Evolutionary conservation across 37 sponge, comb jelly and placozoan species (phyloP).

Genomic region (Eunapius fragilis): DNA sequence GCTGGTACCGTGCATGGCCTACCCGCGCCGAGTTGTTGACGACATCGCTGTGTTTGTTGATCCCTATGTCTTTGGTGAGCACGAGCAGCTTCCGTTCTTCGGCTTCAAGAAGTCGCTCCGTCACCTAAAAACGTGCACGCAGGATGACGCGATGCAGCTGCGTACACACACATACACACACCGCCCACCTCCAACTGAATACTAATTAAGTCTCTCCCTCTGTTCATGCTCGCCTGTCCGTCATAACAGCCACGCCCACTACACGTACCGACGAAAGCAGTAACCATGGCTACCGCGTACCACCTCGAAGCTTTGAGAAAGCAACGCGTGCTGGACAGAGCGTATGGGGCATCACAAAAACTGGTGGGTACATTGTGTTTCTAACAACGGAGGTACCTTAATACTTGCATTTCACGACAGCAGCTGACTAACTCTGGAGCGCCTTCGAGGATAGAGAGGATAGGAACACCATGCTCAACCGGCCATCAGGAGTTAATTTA

Average conservation of each 20-base stretch:
- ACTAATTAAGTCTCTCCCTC: slow-evolving; percentile 40
- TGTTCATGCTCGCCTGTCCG: neutral
- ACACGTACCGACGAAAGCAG: too few relatives aligned
- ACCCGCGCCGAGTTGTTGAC: slow-evolving; percentile 21
- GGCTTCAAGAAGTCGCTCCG: slow-evolving; percentile 85
- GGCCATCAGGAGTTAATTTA: too few relatives aligned
- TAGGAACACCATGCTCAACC: too few relatives aligned
- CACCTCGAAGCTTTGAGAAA: slow-evolving; percentile 72
- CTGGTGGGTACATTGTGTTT: neutral
- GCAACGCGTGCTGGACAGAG: slow-evolving; percentile 64
- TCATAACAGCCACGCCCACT: neutral
- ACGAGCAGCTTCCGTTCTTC: slow-evolving; percentile 81
- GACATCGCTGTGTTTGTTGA: slow-evolving; percentile 41
- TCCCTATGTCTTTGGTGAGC: slow-evolving; percentile 57
- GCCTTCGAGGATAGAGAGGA: too few relatives aligned
- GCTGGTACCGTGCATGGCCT: neutral
- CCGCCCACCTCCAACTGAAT: slow-evolving; percentile 47
- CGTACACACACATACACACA: too few relatives aligned
- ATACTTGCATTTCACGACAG: too few relatives aligned
- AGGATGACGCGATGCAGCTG: neutral
- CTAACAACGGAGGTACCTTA: too few relatives aligned
- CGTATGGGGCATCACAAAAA: slow-evolving; percentile 11
- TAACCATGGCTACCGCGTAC: slow-evolving; percentile 45
- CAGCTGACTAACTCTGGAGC: too few relatives aligned
- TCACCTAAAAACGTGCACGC: slow-evolving; percentile 49